A percentile compares a stretch with the other conserved stretches of the same genome.
phyloP scores from a whole-genome alignment of 2,113 vertebrate species.

The Peucedramus taeniatus region DNA sequence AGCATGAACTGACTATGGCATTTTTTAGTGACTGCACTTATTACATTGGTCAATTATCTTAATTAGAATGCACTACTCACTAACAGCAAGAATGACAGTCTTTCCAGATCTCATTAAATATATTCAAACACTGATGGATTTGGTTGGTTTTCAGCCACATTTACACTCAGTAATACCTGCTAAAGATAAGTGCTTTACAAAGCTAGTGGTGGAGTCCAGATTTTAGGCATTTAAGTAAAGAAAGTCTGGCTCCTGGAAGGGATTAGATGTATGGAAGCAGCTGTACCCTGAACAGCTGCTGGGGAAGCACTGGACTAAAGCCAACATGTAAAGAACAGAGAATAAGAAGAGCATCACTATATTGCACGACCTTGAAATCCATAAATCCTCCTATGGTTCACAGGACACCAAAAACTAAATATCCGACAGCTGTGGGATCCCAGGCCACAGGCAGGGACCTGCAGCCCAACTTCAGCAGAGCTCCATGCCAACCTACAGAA shows the following conservation, averaged over 20 bases:
- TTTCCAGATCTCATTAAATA: neutral
- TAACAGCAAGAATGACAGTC: neutral
- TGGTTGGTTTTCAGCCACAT: neutral
- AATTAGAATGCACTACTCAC: neutral
- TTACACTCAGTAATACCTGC: neutral
- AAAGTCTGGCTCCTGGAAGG: neutral
- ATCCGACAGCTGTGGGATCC: rapidly evolving
- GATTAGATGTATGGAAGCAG: neutral
- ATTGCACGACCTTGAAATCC: neutral
- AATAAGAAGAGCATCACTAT: neutral
- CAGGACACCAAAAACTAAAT: neutral
- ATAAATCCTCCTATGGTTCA: rapidly evolving
- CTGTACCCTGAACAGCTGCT: neutral
- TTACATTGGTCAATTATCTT: neutral
- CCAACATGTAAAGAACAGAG: neutral
- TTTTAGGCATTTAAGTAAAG: neutral
- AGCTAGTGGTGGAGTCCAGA: neutral
- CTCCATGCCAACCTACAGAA: neutral
- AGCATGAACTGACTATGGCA: neutral
- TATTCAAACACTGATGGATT: neutral
- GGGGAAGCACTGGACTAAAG: neutral
- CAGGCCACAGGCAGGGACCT: neutral
- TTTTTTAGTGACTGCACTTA: neutral
- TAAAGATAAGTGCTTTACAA: neutral
- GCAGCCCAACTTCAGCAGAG: neutral